Evolutionary conservation across 2,888 invertebrate species (phyloP), one percentile per base, ranked within the genome.

Genomic region (Amaurobius ferox): DNA sequence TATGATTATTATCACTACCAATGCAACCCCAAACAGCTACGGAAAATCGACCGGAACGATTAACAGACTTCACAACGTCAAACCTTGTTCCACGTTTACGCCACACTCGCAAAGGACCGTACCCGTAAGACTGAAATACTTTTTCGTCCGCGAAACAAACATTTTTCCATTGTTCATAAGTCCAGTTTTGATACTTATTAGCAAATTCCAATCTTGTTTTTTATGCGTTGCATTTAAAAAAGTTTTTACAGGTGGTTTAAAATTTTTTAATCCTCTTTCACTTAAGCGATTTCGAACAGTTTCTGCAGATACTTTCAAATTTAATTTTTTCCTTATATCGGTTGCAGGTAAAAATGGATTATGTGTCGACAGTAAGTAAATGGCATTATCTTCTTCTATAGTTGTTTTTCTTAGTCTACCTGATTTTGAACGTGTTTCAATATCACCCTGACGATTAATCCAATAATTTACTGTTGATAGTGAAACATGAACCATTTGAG

Each of bases 121-220:
- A 48, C 7, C 76, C 76, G 39, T 48, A 67, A n/a, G 67, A 29
- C 0, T 61, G 62, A 66, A 66, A 76, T 1, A 76, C 66, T 40
- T 76, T 76, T 76, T 76, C 76, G 19, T 76, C 76, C 1, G 66
- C 26, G 62, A 76, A 76, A 44, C 64, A 44, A 19, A 76, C 66
- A 5, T 29, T 29, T 76, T 66, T 66, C 76, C 76, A 76, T 40
- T 39, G 19, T 0, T 64, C 28, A 13, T 6, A 3, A 28, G 67
- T 44, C 76, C 76, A 76, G 23, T 32, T 0, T 67, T 44, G n/a
- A 67, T 66, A 30, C 6, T 13, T 28, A 2, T 40, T 16, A 5
- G 76, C 76, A 76, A 76, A 76, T 66, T 66, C 66, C 30, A 76
- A 76, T 30, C 76, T 26, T 30, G 48, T 44, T 23, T 48, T 30